Conservation (phyloP, 2,113 vertebrate genomes). For the Camelus dromedarius region DNA sequence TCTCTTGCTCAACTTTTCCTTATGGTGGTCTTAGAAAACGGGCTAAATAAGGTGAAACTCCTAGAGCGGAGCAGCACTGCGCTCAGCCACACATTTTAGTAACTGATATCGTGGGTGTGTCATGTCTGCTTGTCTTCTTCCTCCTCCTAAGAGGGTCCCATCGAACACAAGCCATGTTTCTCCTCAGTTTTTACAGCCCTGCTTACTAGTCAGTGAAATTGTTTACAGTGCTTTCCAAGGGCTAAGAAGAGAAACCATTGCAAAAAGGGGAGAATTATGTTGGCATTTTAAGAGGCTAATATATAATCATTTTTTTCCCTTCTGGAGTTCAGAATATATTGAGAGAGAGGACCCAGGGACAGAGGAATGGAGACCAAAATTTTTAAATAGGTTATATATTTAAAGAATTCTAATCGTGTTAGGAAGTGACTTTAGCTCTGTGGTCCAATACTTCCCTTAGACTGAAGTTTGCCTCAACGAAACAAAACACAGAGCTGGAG, state of each 20-base stretch:
- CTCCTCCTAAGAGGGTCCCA: not conserved
- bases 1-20: not conserved
- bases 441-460: not conserved
- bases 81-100: not conserved
- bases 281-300: constrained; percentile 45
- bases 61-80: not conserved
- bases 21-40: not conserved
- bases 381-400: not conserved
- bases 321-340: not conserved
- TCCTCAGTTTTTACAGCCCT: not conserved
- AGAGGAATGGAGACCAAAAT: not conserved
- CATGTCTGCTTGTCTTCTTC: not conserved
- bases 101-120: not conserved
- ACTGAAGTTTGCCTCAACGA: not conserved
- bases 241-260: constrained; percentile 18
- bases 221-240: constrained; percentile 45
- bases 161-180: not conserved
- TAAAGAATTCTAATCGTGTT: not conserved
- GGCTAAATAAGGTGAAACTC: not conserved
- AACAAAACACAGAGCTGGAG: not conserved
- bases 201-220: constrained; percentile 55
- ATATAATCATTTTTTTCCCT: not conserved
- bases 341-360: not conserved
- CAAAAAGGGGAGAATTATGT: not conserved
- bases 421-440: not conserved